phyloP scores from a whole-genome alignment of 2,888 invertebrate genomes.

The Ditula angustiorana region DNA sequence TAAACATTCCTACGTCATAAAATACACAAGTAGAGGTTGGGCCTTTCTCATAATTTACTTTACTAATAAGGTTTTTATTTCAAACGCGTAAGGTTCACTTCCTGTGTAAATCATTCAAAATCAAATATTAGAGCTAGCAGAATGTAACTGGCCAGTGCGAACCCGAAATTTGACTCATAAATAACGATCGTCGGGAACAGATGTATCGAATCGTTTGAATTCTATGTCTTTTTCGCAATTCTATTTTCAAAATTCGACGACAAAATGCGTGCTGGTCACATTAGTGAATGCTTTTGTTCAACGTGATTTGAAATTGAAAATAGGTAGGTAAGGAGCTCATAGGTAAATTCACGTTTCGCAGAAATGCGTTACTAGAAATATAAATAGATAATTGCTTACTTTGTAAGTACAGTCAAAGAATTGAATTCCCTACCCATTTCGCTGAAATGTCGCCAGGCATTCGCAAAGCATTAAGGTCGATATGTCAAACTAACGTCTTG shows the following conservation, averaged over 20 bases:
- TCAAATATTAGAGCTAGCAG: constrained; percentile 19
- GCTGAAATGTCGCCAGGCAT: no score
- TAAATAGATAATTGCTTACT: no score
- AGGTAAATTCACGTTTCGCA: no score
- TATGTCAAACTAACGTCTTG: no score
- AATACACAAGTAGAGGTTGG: no score
- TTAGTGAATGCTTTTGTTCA: neutral
- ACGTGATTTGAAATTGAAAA: neutral
- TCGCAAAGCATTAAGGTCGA: no score
- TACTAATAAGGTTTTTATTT: neutral
- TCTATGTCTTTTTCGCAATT: constrained; percentile 28
- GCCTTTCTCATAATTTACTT: neutral
- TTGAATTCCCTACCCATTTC: no score
- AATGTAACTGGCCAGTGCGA: constrained; percentile 31
- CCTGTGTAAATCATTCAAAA: constrained; percentile 4
- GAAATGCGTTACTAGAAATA: no score
- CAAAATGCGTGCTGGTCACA: constrained; percentile 17
- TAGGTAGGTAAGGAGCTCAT: no score
- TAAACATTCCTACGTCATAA: no score
- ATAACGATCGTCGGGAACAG: constrained; percentile 33
- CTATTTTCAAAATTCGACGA: constrained; percentile 27
- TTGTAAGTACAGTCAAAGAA: no score
- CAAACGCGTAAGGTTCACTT: neutral
- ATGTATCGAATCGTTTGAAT: constrained; percentile 40
- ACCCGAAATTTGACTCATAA: constrained; percentile 35